Evolutionary conservation across 2,113 vertebrate genomes (phyloP), one percentile per base, ranked within the genome.

Genomic region (Dendropsophus ebraccatus): DNA sequence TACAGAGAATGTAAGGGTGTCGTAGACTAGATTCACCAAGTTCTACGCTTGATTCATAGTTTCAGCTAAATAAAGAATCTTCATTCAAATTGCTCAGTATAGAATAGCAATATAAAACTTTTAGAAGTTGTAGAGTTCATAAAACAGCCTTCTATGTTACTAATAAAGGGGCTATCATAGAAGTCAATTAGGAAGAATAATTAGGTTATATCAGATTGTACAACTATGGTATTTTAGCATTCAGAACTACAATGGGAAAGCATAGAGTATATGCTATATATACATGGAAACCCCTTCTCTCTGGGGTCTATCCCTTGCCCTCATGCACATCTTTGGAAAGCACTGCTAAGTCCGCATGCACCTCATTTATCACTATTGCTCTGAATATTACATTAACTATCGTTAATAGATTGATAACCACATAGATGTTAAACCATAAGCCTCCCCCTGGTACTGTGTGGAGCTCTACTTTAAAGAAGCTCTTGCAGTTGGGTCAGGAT

Each of bases 331-430:
- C 62, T 32, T 67, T 70, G 16, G 19, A 37, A 70, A 70, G 35
- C 32, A 35, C 35, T 32, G 32, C 5, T 17, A 28, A 32, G 5
- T 37, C 32, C 47, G 14, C 47, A 77, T 54, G 49, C 74, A 76
- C 74, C 52, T 77, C 8, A 32, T 32, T 19, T 54, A 8, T 23
- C 32, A 70, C 35, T 65, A 16, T 32, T 8, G 10, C 8, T 58
- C 56, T 23, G 56, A 58, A 30, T 23, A 37, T 77, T 6, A 30
- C 47, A 19, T n/a, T 25, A 56, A 41, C 13, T 37, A 37, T 69
- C 25, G 21, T 70, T 82, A 52, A 52, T 70, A 70, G n/a, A 81
- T n/a, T 82, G 47, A 69, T 37, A 23, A 32, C 37, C 7, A 14
- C 47, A 72, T 30, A 45, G 45, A 21, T 56, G n/a, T 35, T 52